Evolutionary conservation across 2,888 invertebrate species (phyloP).

Genomic region (Cenopis cana): DNA sequence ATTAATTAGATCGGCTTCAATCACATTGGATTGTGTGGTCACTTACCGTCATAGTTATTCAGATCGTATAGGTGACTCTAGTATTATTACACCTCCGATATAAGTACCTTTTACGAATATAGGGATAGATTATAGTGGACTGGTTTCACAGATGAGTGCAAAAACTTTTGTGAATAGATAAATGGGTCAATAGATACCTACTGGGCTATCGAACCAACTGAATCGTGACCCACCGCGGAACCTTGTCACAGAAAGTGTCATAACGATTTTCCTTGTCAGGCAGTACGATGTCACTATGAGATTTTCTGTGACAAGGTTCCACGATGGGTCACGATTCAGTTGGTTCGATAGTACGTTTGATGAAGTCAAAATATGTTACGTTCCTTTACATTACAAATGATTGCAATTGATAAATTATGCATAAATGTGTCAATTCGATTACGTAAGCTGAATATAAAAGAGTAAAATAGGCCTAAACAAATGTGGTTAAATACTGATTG

Average conservation of each 20-base stretch:
- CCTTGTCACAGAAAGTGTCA: too few relatives aligned
- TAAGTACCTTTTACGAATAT: neutral
- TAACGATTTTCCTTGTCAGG: too few relatives aligned
- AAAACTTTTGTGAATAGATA: neutral
- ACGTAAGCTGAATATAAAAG: neutral
- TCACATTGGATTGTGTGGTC: neutral
- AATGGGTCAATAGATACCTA: slow-evolving; percentile 7
- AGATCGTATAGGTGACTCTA: neutral
- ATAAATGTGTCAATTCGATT: neutral
- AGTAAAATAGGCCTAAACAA: neutral
- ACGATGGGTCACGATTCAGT: too few relatives aligned
- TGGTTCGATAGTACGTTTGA: too few relatives aligned
- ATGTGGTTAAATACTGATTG: neutral
- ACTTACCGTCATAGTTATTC: neutral
- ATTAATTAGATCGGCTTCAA: slow-evolving; percentile 26
- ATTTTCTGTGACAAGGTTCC: too few relatives aligned
- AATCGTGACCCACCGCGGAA: too few relatives aligned
- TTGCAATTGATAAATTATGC: neutral
- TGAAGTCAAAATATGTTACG: neutral
- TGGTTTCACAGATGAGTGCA: neutral
- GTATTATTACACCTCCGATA: neutral
- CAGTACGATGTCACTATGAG: too few relatives aligned
- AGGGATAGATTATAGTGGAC: neutral
- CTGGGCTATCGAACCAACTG: too few relatives aligned
- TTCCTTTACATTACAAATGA: neutral